Percentiles rank a stretch among this genome's conserved stretches.
These are phyloP conservation scores for Solenopsis fugax DNA, from an alignment of 1,140 invertebrate genomes.

Conservation along the genomic window DNA sequence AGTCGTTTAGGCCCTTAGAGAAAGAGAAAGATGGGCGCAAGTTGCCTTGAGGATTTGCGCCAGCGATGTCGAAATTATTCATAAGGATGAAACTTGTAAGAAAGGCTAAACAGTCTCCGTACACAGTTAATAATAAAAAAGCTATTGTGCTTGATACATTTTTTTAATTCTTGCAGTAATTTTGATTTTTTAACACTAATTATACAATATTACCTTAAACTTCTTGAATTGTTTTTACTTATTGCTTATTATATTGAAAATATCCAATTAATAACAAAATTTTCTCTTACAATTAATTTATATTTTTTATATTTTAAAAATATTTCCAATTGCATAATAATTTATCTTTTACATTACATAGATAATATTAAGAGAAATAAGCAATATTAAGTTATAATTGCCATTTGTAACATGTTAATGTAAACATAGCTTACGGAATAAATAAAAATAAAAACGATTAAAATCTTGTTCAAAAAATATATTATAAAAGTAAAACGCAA, in stretches of 20 bases:
- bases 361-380: background rate
- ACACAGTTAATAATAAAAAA: background rate
- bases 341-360: background rate
- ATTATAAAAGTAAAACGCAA: background rate
- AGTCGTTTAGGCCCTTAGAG: conserved; percentile 25
- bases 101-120: background rate
- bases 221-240: background rate
- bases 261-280: background rate
- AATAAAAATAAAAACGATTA: background rate
- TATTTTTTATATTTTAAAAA: background rate
- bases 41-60: conserved; percentile 27
- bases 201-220: background rate
- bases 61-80: conserved; percentile 50
- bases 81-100: conserved; percentile 9
- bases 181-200: background rate
- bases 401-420: background rate
- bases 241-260: background rate
- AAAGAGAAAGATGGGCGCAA: conserved; percentile 28
- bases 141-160: background rate
- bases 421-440: background rate
- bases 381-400: background rate
- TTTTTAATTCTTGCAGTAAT: background rate
- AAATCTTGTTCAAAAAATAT: background rate
- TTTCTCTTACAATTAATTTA: background rate
- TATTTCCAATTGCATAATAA: background rate